Percentiles rank a stretch among this genome's conserved stretches.
Evolutionary conservation across 2,888 invertebrate species (phyloP).

Genomic region (Amorpha juglandis): DNA sequence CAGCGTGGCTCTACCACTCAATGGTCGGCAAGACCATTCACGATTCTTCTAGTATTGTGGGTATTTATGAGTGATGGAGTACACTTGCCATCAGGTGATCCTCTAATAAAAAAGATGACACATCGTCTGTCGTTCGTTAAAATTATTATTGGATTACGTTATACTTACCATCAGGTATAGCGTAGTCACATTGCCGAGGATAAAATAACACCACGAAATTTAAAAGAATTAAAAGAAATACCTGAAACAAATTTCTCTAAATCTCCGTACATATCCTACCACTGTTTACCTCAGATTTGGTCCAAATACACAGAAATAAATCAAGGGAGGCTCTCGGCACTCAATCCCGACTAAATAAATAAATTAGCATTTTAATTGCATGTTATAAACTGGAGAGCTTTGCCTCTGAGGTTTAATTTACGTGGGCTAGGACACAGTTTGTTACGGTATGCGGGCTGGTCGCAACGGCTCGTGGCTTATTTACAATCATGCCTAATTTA

Average conservation of each 20-base stretch:
- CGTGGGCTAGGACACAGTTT: background rate
- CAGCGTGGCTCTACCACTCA: too few relatives aligned
- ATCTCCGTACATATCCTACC: background rate
- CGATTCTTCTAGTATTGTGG: too few relatives aligned
- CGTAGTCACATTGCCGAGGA: too few relatives aligned
- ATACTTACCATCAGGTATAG: too few relatives aligned
- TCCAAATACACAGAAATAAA: constrained; percentile 14
- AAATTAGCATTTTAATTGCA: constrained; percentile 40
- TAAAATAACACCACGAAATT: too few relatives aligned
- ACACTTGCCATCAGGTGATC: too few relatives aligned
- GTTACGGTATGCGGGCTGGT: background rate
- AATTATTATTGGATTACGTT: too few relatives aligned
- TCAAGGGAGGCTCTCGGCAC: constrained; percentile 13
- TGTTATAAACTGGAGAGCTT: constrained; percentile 14
- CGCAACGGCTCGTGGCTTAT: background rate
- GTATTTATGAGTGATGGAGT: too few relatives aligned
- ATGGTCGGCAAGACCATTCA: too few relatives aligned
- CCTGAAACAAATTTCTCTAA: background rate
- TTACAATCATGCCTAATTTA: background rate
- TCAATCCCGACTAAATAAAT: constrained; percentile 23
- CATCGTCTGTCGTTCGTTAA: too few relatives aligned
- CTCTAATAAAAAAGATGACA: too few relatives aligned
- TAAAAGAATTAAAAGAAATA: background rate
- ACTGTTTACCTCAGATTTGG: constrained; percentile 12
- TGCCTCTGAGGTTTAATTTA: constrained; percentile 11